Conservation (phyloP, 2,113 vertebrate species). For the Glaucidium brasilianum region DNA sequence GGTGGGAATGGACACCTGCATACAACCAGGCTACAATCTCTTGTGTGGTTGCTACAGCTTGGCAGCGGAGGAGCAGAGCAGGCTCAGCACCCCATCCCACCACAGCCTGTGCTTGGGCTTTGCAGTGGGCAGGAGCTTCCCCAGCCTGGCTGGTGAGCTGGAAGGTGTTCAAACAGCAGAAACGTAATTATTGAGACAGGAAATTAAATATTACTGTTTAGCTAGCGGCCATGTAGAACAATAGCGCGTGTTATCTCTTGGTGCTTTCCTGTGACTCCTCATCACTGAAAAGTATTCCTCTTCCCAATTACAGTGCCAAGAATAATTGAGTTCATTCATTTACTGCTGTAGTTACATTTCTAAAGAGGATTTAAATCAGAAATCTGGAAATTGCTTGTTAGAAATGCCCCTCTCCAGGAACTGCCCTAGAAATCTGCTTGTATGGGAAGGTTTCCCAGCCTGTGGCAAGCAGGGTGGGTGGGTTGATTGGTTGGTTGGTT, state of each 20-base stretch:
- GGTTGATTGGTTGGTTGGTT: no score
- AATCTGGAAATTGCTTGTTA: not conserved
- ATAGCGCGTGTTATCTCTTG: not conserved
- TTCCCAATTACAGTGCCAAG: not conserved
- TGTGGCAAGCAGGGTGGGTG: fast-evolving
- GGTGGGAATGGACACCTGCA: not conserved
- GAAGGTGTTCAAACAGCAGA: not conserved
- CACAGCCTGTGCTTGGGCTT: not conserved
- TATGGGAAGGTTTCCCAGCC: not conserved
- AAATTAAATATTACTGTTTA: not conserved
- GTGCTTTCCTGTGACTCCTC: not conserved
- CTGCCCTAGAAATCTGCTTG: not conserved
- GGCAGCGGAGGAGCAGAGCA: not conserved
- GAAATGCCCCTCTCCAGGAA: not conserved
- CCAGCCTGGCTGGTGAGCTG: not conserved
- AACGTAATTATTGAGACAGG: fast-evolving
- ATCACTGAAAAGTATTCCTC: not conserved
- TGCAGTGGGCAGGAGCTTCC: not conserved
- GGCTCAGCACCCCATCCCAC: not conserved
- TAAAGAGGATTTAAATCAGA: not conserved
- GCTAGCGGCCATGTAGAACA: not conserved
- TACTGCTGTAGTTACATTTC: fast-evolving
- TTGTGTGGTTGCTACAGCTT: not conserved
- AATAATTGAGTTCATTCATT: not conserved
- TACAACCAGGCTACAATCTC: not conserved